Base-by-base conservation (phyloP, 2,888 invertebrate species). In the Drepana falcataria region DNA sequence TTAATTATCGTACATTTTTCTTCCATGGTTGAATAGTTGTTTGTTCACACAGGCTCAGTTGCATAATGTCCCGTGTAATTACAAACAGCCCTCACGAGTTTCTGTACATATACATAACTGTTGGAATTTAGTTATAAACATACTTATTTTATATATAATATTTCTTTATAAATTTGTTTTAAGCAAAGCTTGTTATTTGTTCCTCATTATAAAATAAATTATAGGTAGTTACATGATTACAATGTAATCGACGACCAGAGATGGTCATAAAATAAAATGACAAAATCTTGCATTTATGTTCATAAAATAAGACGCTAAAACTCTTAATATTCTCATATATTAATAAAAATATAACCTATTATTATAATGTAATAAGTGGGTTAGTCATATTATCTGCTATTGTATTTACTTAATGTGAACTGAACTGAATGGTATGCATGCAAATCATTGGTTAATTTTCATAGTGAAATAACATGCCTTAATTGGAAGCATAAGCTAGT, bases 1-100 rank as follows among this genome's bases (percentile, higher is more conserved):
- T 44, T 49, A 53, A 48, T 40, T 41, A 52, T 53, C 49, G 33
- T 49, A 35, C 47, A 52, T 37, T 52, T 52, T 37, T 7, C n/a
- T 48, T 40, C 40, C 4, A 34, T 48, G n/a, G 34, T 48, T 51
- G 44, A 51, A 48, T 44, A 48, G 34, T 53, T 9, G 44, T 44
- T 44, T 9, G 44, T 44, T 44, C 0, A 44, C 3, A 44, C 9
- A 44, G 3, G 2, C 9, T 9, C 9, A 9, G 9, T 9, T 44
- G 44, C 9, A 9, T 44, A 44, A 44, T 9, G 9, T 9, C 9
- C 7, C 44, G 9, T 7, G 9, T 44, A 2, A 44, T 44, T 44
- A 44, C 44, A 44, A 44, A 44, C 44, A 44, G 6, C 9, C 7
- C 9, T 44, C 9, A 44, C 9, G 3, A 9, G 6, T 44, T 37